Conservation (phyloP, 1,140 invertebrate genomes). For the Lordiphosa mommai region DNA sequence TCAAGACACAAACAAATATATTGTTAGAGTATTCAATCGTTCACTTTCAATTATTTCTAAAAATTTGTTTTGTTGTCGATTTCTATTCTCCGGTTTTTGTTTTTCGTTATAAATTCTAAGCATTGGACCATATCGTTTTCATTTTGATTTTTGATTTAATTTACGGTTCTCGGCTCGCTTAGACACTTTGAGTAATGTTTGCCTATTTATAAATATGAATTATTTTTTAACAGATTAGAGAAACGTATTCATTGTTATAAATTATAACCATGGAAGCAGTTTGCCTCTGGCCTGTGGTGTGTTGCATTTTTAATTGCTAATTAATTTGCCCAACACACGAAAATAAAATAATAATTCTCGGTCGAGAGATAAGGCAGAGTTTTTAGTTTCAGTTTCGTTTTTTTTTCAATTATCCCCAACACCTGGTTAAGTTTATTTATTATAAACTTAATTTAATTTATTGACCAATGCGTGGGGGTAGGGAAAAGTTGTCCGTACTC, state of each 20-base stretch:
- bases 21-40: neutral
- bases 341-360: slow-evolving; percentile 56
- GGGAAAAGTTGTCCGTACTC: slow-evolving; percentile 39
- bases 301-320: slow-evolving; percentile 76
- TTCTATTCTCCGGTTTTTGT: slow-evolving; percentile 16
- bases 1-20: no score
- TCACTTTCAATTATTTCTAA: neutral
- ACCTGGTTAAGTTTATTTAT: slow-evolving; percentile 55
- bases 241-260: slow-evolving; percentile 13
- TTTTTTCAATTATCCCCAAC: slow-evolving; percentile 23
- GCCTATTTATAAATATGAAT: slow-evolving; percentile 78
- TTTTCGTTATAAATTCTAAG: slow-evolving; percentile 72
- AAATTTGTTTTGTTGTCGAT: neutral
- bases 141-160: slow-evolving; percentile 74
- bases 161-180: slow-evolving; percentile 63
- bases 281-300: slow-evolving; percentile 24
- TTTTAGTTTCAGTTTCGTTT: slow-evolving; percentile 19
- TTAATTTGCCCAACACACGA: slow-evolving; percentile 59
- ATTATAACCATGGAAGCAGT: neutral
- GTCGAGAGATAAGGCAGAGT: slow-evolving; percentile 41
- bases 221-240: slow-evolving; percentile 58
- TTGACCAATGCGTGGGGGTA: slow-evolving; percentile 24
- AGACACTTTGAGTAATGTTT: slow-evolving; percentile 76
- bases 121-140: slow-evolving; percentile 71
- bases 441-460: slow-evolving; percentile 68